These are phyloP conservation scores for Drosophila cardini DNA, from an alignment of 1,140 invertebrate genomes.

Conservation along the genomic window DNA sequence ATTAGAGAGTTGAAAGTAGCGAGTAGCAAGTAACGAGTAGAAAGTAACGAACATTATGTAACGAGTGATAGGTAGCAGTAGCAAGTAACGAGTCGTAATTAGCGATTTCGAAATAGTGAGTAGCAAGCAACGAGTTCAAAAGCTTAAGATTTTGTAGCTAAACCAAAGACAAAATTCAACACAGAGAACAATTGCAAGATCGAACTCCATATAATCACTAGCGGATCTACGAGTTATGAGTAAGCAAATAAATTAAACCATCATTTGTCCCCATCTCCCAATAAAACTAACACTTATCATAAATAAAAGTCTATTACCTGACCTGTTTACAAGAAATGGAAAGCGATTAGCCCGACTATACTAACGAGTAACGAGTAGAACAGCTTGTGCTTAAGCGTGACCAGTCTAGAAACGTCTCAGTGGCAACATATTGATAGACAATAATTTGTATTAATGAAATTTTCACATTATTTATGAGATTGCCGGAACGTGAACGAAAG, in stretches of 20 bases:
- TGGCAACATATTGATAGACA: constrained; percentile 84
- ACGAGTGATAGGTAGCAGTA: too few relatives aligned
- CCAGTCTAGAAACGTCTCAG: constrained; percentile 8
- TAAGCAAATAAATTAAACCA: not conserved
- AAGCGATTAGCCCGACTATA: constrained; percentile 2
- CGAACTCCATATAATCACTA: too few relatives aligned
- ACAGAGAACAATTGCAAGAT: too few relatives aligned
- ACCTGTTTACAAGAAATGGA: not conserved
- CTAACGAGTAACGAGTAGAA: constrained; percentile 8
- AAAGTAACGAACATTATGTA: too few relatives aligned
- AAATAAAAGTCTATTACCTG: constrained; percentile 1
- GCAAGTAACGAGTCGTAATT: not conserved
- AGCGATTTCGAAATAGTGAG: not conserved
- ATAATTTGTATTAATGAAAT: constrained; percentile 84
- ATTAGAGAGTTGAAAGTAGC: not conserved
- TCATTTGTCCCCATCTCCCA: not conserved
- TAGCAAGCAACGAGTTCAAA: not conserved
- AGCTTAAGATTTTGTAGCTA: too few relatives aligned
- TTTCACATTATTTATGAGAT: constrained; percentile 81
- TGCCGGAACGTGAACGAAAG: constrained; percentile 69
- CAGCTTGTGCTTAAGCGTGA: constrained; percentile 6
- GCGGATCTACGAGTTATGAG: not conserved
- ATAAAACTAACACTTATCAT: not conserved
- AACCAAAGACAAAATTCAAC: too few relatives aligned
- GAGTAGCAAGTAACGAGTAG: too few relatives aligned